A percentile compares a stretch with the other conserved stretches of the same genome.
Evolutionary conservation across 2,888 invertebrate species (phyloP).

Genomic region (Trissoscelio sp.): DNA sequence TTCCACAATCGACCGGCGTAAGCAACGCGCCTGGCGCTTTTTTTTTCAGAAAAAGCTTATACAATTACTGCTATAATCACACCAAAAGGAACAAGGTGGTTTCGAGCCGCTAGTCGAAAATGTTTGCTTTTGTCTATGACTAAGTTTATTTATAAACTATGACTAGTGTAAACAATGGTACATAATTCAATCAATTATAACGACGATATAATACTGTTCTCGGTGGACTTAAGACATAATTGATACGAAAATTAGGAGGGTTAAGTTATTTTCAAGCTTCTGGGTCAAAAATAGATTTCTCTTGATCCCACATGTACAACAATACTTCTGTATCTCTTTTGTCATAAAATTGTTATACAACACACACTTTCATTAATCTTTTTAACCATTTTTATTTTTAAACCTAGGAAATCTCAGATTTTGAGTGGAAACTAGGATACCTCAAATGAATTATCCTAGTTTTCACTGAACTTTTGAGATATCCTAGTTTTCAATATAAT

Average conservation of each 20-base stretch:
- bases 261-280: not conserved
- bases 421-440: too few species aligned
- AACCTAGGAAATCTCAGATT: not conserved
- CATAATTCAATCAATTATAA: constrained; percentile 13
- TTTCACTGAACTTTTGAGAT: too few species aligned
- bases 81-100: too few species aligned
- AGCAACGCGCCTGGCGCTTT: too few species aligned
- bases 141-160: constrained; percentile 47
- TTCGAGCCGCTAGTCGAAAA: too few species aligned
- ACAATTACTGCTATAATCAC: too few species aligned
- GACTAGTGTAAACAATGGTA: constrained; percentile 42
- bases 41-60: too few species aligned
- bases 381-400: not conserved
- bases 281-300: constrained; percentile 8
- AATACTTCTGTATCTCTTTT: not conserved
- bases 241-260: not conserved
- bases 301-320: constrained; percentile 2
- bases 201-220: constrained; percentile 26
- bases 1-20: too few species aligned
- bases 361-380: constrained; percentile 11
- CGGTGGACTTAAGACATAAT: constrained; percentile 16
- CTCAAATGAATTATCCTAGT: too few species aligned
- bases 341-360: constrained; percentile 14
- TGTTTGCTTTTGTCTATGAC: too few species aligned
- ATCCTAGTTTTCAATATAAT: too few species aligned